These are phyloP conservation scores for Hippopotamyrus pictus DNA, from an alignment of 2,797 vertebrate species.

Conservation along the genomic window DNA sequence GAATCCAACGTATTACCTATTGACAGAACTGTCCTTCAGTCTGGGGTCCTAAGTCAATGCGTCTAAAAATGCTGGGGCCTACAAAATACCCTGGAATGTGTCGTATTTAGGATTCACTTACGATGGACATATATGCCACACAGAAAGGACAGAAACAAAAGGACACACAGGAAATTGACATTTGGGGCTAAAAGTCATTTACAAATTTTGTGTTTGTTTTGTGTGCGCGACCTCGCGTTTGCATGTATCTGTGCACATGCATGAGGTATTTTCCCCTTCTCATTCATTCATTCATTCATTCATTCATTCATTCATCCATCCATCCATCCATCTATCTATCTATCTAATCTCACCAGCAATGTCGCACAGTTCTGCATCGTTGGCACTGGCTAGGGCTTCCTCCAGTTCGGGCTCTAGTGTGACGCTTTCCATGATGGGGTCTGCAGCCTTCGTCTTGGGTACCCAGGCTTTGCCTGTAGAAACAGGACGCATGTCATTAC, in stretches of 20 bases:
- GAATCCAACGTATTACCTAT: neutral
- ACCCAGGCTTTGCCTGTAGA: conserved; percentile 82
- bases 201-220: neutral
- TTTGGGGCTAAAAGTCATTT: neutral
- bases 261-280: neutral
- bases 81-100: neutral
- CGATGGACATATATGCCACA: neutral
- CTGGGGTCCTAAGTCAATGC: neutral
- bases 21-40: neutral
- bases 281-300: too few species aligned
- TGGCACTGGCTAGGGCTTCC: conserved; percentile 86
- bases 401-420: conserved; percentile 93
- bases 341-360: conserved; percentile 77
- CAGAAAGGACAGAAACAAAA: neutral
- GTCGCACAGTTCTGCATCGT: conserved; percentile 92
- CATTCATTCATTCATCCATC: too few species aligned
- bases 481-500: neutral
- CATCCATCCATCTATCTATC: neutral
- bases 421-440: conserved; percentile 85
- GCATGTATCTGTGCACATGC: neutral
- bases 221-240: neutral
- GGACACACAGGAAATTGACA: neutral
- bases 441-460: conserved; percentile 79
- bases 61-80: neutral
- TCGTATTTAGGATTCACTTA: neutral